Conservation (phyloP, 2,888 invertebrate genomes). For the Lasioglossum malachurum region DNA sequence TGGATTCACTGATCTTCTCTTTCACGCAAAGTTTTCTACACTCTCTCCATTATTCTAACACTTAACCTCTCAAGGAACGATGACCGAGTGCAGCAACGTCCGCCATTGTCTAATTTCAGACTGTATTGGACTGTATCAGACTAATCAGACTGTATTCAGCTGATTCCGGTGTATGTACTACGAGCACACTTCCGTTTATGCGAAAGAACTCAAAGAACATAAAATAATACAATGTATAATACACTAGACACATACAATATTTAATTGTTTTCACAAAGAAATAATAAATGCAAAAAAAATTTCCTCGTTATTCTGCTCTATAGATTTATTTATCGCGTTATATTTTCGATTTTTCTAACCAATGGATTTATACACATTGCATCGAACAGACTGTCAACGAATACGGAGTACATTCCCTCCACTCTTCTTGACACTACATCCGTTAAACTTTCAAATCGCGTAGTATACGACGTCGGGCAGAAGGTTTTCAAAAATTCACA, state of each 20-base stretch:
- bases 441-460: slow-evolving; percentile 79
- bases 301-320: not conserved
- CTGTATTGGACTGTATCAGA: no score
- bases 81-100: not conserved
- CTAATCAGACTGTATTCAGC: slow-evolving; percentile 47
- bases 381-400: slow-evolving; percentile 55
- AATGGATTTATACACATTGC: not conserved
- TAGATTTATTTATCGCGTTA: not conserved
- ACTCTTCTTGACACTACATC: slow-evolving; percentile 71
- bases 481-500: slow-evolving; percentile 57
- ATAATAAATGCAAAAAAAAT: slow-evolving; percentile 2
- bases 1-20: not conserved
- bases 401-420: slow-evolving; percentile 55
- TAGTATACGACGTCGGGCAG: slow-evolving; percentile 62
- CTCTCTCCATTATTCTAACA: not conserved
- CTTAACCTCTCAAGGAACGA: slow-evolving; percentile 62
- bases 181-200: slow-evolving; percentile 36
- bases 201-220: not conserved
- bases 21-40: not conserved
- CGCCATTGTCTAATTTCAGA: slow-evolving; percentile 58
- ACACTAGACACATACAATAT: slow-evolving; percentile 10
- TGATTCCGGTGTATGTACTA: slow-evolving; percentile 56
- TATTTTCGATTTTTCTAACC: not conserved
- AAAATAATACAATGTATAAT: not conserved
- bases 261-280: not conserved